Conservation (phyloP, 2,797 vertebrate species). For the Parauchenoglanis punctatus region DNA sequence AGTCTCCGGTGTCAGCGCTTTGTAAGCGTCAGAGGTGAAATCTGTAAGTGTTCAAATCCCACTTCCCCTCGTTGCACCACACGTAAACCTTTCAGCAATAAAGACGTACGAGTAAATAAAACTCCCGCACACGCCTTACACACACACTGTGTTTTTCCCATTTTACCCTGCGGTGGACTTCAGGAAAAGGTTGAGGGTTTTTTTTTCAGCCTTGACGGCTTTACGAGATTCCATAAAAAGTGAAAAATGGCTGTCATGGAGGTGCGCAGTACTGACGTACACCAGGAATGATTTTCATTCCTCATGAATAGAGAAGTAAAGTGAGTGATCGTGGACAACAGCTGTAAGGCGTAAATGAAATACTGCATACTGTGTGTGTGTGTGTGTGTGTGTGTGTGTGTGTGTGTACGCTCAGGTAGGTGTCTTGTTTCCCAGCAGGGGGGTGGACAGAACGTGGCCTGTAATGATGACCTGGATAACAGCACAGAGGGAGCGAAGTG, state of each 20-base stretch:
- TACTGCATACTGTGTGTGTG: neutral
- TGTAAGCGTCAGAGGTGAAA: neutral
- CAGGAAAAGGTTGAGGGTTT: neutral
- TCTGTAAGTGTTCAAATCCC: neutral
- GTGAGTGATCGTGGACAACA: neutral
- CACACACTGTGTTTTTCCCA: neutral
- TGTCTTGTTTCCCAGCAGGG: conserved; percentile 33
- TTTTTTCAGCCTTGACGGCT: neutral
- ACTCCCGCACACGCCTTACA: neutral
- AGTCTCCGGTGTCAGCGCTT: neutral
- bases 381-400: conserved; percentile 28
- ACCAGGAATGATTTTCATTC: neutral
- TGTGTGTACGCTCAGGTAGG: neutral
- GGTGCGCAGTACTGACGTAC: neutral
- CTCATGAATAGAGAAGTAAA: neutral
- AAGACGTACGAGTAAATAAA: neutral
- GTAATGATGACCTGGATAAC: conserved; percentile 36
- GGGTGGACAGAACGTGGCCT: conserved; percentile 25
- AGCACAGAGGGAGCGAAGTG: conserved; percentile 2
- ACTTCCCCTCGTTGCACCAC: neutral
- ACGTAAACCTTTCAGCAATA: neutral
- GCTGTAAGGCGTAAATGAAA: neutral
- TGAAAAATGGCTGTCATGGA: neutral
- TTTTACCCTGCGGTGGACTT: neutral
- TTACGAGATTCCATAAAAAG: neutral